These are phyloP conservation scores for Calidris pygmaea DNA, from an alignment of 2,113 vertebrate genomes.

Conservation along the genomic window DNA sequence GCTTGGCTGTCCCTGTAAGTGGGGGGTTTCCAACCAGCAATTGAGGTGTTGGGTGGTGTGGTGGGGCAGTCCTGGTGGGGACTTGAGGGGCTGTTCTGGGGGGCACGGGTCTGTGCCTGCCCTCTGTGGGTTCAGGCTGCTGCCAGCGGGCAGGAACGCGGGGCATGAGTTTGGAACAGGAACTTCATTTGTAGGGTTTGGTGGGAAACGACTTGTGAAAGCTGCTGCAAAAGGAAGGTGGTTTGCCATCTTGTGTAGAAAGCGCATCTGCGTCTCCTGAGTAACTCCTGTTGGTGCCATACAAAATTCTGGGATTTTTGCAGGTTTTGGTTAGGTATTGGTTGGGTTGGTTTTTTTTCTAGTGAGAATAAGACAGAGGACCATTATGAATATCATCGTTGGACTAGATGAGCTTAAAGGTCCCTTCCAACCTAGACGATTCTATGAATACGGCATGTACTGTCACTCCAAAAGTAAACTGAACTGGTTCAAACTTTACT, in stretches of 20 bases:
- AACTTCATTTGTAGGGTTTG: fast-evolving
- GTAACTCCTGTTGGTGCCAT: fast-evolving
- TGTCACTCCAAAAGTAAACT: neutral
- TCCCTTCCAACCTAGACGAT: too few species aligned
- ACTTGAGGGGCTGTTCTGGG: neutral
- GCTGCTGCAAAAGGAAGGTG: fast-evolving
- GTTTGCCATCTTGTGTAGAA: fast-evolving
- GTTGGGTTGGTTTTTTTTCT: fast-evolving
- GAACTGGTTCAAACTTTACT: neutral
- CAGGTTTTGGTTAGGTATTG: neutral
- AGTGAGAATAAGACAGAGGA: neutral
- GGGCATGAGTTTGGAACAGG: neutral
- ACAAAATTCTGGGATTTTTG: neutral
- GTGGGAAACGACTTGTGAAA: neutral
- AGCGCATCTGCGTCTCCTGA: fast-evolving
- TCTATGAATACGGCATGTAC: too few species aligned
- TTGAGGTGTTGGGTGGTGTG: neutral
- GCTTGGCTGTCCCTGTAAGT: fast-evolving
- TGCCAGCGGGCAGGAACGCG: fast-evolving
- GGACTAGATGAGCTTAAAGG: too few species aligned
- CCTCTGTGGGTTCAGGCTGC: neutral
- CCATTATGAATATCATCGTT: neutral
- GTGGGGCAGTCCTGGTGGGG: neutral
- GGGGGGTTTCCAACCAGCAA: neutral
- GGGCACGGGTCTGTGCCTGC: fast-evolving